Conservation (phyloP, 2,797 vertebrate species). For the Schizopygopsis malacanthus region DNA sequence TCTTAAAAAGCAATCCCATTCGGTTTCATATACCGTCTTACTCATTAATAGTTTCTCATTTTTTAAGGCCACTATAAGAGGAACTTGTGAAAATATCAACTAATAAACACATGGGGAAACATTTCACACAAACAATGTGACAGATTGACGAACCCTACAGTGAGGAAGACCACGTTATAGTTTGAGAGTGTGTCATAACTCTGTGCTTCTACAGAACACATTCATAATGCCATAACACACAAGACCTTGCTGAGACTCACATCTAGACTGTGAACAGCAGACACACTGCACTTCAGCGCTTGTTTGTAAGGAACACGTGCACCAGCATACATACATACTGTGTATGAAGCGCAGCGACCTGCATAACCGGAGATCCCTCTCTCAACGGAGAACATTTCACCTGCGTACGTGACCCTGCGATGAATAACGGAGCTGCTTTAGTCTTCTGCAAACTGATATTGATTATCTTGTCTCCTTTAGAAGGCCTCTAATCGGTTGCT, state of each 20-base stretch:
- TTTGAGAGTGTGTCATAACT: not conserved
- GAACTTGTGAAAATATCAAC: not conserved
- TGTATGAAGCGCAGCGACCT: not conserved
- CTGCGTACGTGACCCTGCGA: not conserved
- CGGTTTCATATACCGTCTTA: not conserved
- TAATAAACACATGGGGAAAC: not conserved
- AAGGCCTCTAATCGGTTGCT: not conserved
- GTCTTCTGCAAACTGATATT: not conserved
- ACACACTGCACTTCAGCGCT: not conserved
- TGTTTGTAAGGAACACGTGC: not conserved
- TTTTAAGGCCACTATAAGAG: not conserved
- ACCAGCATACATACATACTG: not conserved
- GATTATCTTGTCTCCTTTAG: not conserved
- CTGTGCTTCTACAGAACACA: not conserved
- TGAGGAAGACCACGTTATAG: not conserved
- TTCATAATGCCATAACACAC: conserved; percentile 38
- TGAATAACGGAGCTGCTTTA: conserved; percentile 1
- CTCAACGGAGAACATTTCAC: not conserved
- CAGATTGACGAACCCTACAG: not conserved
- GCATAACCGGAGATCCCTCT: not conserved
- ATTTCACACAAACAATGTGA: not conserved
- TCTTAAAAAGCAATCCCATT: not conserved
- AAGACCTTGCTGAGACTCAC: not conserved
- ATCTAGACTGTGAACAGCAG: not conserved
- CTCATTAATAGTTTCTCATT: not conserved